A percentile compares a stretch with the other conserved stretches of the same genome.
Conservation (phyloP, 2,888 invertebrate species). For the Scelioninae gen. 1 region DNA sequence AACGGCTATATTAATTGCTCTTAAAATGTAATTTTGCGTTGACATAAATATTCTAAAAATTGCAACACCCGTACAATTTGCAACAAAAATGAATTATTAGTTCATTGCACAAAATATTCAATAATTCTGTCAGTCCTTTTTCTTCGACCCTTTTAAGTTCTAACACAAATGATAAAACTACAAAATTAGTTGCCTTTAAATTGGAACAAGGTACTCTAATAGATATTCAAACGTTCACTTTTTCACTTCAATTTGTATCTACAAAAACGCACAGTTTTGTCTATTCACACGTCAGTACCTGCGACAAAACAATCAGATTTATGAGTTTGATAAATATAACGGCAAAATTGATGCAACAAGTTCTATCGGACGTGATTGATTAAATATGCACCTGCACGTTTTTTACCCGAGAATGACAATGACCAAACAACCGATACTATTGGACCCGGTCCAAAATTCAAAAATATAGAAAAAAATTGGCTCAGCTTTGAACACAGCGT, state of each 20-base stretch:
- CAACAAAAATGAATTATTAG: background rate
- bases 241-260: too few species aligned
- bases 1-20: constrained; percentile 21
- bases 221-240: too few species aligned
- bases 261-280: too few species aligned
- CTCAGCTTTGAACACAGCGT: constrained; percentile 5
- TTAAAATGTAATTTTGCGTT: constrained; percentile 25
- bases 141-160: too few species aligned
- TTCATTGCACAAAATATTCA: too few species aligned
- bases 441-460: constrained; percentile 49
- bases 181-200: too few species aligned
- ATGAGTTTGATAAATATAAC: constrained; percentile 32
- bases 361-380: constrained; percentile 44
- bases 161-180: too few species aligned
- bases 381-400: constrained; percentile 51
- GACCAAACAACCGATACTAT: constrained; percentile 57
- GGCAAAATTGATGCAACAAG: constrained; percentile 51
- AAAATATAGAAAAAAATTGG: constrained; percentile 53
- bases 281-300: too few species aligned
- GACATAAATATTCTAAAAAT: constrained; percentile 15
- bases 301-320: constrained; percentile 12
- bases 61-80: constrained; percentile 1
- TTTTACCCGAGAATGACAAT: constrained; percentile 42
- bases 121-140: too few species aligned
- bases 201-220: too few species aligned